A percentile compares a stretch with the other conserved stretches of the same genome.
These are phyloP conservation scores for Meloidogyne floridensis DNA, from an alignment of 1,140 invertebrate genomes.

Conservation along the genomic window DNA sequence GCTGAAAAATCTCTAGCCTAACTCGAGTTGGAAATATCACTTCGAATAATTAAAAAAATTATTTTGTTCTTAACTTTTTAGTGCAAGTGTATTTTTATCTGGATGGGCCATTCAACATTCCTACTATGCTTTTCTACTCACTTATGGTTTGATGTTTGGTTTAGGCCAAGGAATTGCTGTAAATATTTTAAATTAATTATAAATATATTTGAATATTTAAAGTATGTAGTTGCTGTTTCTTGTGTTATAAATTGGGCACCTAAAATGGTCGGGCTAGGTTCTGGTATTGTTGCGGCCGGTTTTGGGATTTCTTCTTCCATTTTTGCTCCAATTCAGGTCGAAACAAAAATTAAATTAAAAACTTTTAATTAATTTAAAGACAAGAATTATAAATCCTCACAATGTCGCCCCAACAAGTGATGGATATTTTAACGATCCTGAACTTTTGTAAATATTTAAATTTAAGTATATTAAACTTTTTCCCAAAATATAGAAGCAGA, in stretches of 20 bases:
- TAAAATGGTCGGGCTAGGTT: slow-evolving; percentile 55
- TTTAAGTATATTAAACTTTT: slow-evolving; percentile 32
- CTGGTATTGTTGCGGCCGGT: slow-evolving; percentile 64
- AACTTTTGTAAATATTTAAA: slow-evolving; percentile 56
- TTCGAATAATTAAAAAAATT: neutral
- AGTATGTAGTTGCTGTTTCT: slow-evolving; percentile 55
- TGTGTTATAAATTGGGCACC: slow-evolving; percentile 65
- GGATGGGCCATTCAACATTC: slow-evolving; percentile 59
- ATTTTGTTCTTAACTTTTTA: slow-evolving; percentile 46
- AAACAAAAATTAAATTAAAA: neutral
- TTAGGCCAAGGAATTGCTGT: slow-evolving; percentile 63
- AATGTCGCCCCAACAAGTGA: slow-evolving; percentile 57
- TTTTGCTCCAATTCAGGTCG: slow-evolving; percentile 64
- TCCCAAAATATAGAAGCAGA: neutral
- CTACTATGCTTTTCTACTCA: slow-evolving; percentile 56
- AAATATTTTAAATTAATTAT: slow-evolving; percentile 23
- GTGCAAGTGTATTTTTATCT: slow-evolving; percentile 58
- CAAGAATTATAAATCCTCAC: slow-evolving; percentile 36
- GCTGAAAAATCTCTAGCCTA: neutral
- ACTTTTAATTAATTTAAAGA: neutral
- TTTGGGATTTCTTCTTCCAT: slow-evolving; percentile 63
- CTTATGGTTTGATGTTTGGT: slow-evolving; percentile 64
- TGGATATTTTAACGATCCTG: slow-evolving; percentile 50
- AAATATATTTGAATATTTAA: neutral
- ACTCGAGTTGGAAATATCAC: slow-evolving; percentile 5